Evolutionary conservation across 2,797 vertebrate genomes (phyloP), one percentile per base, ranked within the genome.

Genomic region (Crenuchus spilurus): DNA sequence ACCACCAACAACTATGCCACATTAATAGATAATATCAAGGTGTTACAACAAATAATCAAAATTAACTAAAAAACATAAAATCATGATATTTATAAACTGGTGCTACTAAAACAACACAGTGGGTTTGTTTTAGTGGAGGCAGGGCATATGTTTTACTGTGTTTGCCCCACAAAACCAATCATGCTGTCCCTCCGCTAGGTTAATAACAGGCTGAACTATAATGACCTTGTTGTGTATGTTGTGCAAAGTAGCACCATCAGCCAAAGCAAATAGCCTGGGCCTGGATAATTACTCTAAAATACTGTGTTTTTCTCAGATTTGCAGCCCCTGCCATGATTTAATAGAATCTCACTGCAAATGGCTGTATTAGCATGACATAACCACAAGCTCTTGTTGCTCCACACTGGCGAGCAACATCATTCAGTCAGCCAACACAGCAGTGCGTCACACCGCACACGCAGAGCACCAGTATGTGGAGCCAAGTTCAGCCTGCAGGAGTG

Each of bases 251-350:
- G 7, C 39, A 55, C 31, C 41, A 37, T 68, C 24, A 54, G 57
- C 44, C 63, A 52, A 73, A 68, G 28, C 22, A 73, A 73, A 77
- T 52, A 46, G 54, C 7, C 20, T 33, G 28, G 18, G 44, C 54
- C 42, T 20, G 26, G 48, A 37, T 63, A 55, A 74, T 78, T 69
- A 73, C 37, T 16, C 22, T 62, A 24, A 63, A 73, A 68, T 24
- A 42, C 31, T 42, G 22, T 24, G 22, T 48, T 61, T 61, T n/a
- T 52, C 31, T 16, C 13, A 54, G 62, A 74, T 66, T 48, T 74
- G 10, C 41, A 30, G 10, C 52, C 4, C 52, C 54, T 49, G 41
- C 54, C 6, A 51, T 60, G 54, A 74, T 74, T 60, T 52, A 61
- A 60, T 51, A 52, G 37, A 30, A 52, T 52, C 55, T 61, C 39